Evolutionary conservation across 2,113 vertebrate genomes (phyloP).

Genomic region (Manacus vitellinus): DNA sequence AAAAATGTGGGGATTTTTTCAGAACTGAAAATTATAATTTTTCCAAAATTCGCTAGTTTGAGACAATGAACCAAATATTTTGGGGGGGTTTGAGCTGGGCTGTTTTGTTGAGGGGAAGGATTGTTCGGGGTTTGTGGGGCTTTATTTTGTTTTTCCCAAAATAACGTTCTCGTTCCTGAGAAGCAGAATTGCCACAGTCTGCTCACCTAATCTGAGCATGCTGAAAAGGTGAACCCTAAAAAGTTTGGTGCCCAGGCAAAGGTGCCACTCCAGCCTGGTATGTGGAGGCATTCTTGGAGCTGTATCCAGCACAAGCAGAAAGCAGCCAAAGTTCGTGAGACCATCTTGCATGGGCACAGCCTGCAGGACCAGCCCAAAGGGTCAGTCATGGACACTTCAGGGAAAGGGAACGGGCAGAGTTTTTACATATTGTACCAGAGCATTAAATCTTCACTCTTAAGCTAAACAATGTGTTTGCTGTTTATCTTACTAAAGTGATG

Average conservation of each 20-base stretch:
- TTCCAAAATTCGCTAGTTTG: background rate
- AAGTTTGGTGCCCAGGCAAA: background rate
- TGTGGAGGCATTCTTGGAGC: background rate
- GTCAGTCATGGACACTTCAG: background rate
- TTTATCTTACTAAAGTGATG: constrained; percentile 54
- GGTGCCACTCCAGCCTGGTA: background rate
- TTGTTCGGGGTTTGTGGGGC: background rate
- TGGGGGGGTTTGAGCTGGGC: too few relatives aligned
- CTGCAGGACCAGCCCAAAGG: background rate
- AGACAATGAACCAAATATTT: background rate
- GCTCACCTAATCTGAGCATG: background rate
- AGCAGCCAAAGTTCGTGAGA: background rate
- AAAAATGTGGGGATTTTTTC: background rate
- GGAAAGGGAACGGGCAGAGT: background rate
- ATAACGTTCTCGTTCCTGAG: background rate
- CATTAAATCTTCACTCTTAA: constrained; percentile 28
- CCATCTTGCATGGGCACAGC: background rate
- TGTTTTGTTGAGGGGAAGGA: background rate
- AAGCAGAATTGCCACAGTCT: background rate
- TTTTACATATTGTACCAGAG: background rate
- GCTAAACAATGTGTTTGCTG: constrained; percentile 30
- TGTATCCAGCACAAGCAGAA: background rate
- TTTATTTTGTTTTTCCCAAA: background rate
- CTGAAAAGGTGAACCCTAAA: background rate
- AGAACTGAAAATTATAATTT: background rate